Percentiles rank a stretch among this genome's conserved stretches.
Evolutionary conservation across 2,888 invertebrate species (phyloP).

Genomic region (Acrocyrtus sp.): DNA sequence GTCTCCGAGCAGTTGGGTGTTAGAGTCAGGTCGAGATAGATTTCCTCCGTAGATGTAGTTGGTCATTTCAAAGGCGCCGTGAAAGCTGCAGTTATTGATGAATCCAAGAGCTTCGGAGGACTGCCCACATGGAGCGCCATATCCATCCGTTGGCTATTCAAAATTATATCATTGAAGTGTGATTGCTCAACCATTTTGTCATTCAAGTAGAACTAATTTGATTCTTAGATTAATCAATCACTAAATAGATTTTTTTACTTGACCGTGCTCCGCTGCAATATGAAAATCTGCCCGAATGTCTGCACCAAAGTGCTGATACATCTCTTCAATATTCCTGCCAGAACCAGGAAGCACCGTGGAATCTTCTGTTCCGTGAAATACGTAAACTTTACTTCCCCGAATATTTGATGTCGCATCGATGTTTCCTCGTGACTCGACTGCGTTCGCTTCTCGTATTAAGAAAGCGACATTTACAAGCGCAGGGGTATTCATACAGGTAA

Average conservation of each 20-base stretch:
- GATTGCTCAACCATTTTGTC: too few relatives aligned
- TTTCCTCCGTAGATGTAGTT: conserved; percentile 64
- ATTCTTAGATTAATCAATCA: neutral
- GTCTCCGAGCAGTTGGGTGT: conserved; percentile 21
- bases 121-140: conserved; percentile 62
- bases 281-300: conserved; percentile 42
- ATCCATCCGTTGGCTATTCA: conserved; percentile 64
- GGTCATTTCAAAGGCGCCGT: conserved; percentile 64
- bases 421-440: conserved; percentile 60
- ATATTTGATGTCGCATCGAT: conserved; percentile 65
- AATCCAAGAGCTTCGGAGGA: conserved; percentile 40
- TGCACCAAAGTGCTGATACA: conserved; percentile 58
- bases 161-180: too few relatives aligned
- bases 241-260: conserved; percentile 36
- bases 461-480: conserved; percentile 51
- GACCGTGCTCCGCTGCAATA: conserved; percentile 54
- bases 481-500: conserved; percentile 60
- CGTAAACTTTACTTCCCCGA: conserved; percentile 64
- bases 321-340: conserved; percentile 48
- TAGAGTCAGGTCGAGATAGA: conserved; percentile 52
- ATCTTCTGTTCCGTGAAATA: conserved; percentile 65
- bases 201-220: neutral
- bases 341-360: conserved; percentile 63
- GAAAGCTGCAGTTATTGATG: conserved; percentile 65
- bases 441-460: conserved; percentile 55